These are phyloP conservation scores for Cryptocephalus moraei DNA, from an alignment of 2,888 invertebrate genomes.

Conservation along the genomic window DNA sequence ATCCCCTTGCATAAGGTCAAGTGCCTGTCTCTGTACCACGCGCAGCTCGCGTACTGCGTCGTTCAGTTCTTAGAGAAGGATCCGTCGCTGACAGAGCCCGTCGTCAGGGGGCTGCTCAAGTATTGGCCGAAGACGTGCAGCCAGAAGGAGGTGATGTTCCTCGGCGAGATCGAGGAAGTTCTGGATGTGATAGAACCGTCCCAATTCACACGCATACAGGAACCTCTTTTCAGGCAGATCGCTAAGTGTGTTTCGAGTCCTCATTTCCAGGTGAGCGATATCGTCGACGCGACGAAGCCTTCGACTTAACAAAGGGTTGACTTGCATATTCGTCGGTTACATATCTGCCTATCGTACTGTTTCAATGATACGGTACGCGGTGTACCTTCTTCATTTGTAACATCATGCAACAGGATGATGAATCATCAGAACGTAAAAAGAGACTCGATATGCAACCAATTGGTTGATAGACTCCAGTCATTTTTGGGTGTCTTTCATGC, in stretches of 20 bases:
- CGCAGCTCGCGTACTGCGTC: slow-evolving; percentile 96
- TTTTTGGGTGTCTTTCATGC: too few species aligned
- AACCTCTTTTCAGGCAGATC: slow-evolving; percentile 95
- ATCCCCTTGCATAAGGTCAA: slow-evolving; percentile 40
- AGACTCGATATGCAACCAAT: too few species aligned
- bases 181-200: slow-evolving; percentile 99
- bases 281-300: neutral
- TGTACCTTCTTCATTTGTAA: too few species aligned
- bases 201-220: slow-evolving; percentile 98
- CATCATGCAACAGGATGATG: too few species aligned
- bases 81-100: slow-evolving; percentile 88
- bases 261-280: slow-evolving; percentile 88
- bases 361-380: too few species aligned
- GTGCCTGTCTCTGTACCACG: slow-evolving; percentile 92
- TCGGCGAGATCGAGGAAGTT: slow-evolving; percentile 98
- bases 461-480: too few species aligned
- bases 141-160: slow-evolving; percentile 99
- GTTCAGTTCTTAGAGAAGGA: slow-evolving; percentile 95
- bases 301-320: too few species aligned
- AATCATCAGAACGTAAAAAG: too few species aligned
- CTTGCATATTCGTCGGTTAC: too few species aligned
- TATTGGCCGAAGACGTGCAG: slow-evolving; percentile 99
- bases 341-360: too few species aligned
- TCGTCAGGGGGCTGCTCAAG: slow-evolving; percentile 87
- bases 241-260: slow-evolving; percentile 99